These are phyloP conservation scores for Thera britannica DNA, from an alignment of 2,888 invertebrate species.

Conservation along the genomic window DNA sequence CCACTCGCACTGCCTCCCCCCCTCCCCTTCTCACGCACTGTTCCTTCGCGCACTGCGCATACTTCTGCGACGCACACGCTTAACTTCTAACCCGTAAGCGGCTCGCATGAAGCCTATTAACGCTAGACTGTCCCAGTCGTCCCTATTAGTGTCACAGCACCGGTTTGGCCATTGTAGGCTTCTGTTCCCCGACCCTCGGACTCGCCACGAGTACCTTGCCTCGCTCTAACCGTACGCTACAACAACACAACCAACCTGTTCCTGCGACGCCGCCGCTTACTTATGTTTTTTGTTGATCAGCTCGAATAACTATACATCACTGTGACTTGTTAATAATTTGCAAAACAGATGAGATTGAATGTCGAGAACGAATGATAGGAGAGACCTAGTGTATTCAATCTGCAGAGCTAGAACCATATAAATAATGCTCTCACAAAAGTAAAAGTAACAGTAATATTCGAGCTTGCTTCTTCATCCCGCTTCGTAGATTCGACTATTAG, in stretches of 20 bases:
- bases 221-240: conserved; percentile 65
- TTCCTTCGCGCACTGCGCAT: conserved; percentile 33
- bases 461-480: conserved; percentile 72
- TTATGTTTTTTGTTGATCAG: conserved; percentile 54
- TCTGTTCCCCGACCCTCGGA: conserved; percentile 32
- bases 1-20: conserved; percentile 7
- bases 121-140: conserved; percentile 39
- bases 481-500: conserved; percentile 65
- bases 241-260: conserved; percentile 63
- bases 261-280: conserved; percentile 53
- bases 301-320: conserved; percentile 45
- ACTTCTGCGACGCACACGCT: conserved; percentile 38
- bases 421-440: conserved; percentile 39
- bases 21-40: conserved; percentile 27
- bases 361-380: conserved; percentile 33
- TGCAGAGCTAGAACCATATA: conserved; percentile 28
- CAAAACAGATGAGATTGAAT: conserved; percentile 29
- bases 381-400: conserved; percentile 18
- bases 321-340: conserved; percentile 20
- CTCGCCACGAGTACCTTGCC: conserved; percentile 50
- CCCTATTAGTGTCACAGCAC: conserved; percentile 24
- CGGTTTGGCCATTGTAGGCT: conserved; percentile 23
- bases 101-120: conserved; percentile 58
- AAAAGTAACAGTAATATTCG: conserved; percentile 50
- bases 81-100: conserved; percentile 37